These are phyloP conservation scores for Drosophila virilis DNA, from an alignment of 1,140 invertebrate genomes.

Conservation along the genomic window DNA sequence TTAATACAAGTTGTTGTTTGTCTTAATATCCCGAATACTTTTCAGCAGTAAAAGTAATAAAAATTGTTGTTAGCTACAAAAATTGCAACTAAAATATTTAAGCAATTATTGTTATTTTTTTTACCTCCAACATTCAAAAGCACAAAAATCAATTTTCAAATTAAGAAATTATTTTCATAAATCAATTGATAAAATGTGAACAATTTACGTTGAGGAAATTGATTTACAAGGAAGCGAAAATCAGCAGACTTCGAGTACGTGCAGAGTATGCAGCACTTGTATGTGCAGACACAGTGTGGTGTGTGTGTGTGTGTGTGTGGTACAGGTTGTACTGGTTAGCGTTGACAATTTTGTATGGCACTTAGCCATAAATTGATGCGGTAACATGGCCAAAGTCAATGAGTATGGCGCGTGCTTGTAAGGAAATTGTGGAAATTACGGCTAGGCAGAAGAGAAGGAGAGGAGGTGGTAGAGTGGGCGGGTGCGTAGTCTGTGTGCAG, in stretches of 20 bases:
- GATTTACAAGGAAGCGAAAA: conserved; percentile 12
- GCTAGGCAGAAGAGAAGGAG: background rate
- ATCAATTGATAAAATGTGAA: conserved; percentile 19
- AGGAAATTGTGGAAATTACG: conserved; percentile 74
- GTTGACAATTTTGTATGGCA: conserved; percentile 50
- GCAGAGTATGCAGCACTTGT: background rate
- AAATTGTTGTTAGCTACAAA: conserved; percentile 1
- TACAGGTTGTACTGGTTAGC: conserved; percentile 50
- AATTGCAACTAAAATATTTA: background rate
- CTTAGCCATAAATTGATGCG: conserved; percentile 41
- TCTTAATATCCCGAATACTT: background rate
- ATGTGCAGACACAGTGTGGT: background rate
- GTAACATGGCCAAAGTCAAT: conserved; percentile 27
- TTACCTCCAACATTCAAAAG: background rate
- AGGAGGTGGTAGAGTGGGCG: background rate
- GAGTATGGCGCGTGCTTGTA: conserved; percentile 65
- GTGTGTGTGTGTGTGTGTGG: background rate
- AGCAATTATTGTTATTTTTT: conserved; percentile 4
- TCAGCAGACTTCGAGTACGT: background rate
- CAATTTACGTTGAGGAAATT: conserved; percentile 26
- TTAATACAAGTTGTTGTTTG: no score
- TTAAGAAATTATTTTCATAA: conserved; percentile 31
- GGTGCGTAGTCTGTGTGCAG: background rate
- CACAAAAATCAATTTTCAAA: conserved; percentile 20
- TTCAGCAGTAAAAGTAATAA: background rate